A percentile compares a stretch with the other conserved stretches of the same genome.
phyloP scores from a whole-genome alignment of 2,797 vertebrate genomes.

The Sebastes jordani region DNA sequence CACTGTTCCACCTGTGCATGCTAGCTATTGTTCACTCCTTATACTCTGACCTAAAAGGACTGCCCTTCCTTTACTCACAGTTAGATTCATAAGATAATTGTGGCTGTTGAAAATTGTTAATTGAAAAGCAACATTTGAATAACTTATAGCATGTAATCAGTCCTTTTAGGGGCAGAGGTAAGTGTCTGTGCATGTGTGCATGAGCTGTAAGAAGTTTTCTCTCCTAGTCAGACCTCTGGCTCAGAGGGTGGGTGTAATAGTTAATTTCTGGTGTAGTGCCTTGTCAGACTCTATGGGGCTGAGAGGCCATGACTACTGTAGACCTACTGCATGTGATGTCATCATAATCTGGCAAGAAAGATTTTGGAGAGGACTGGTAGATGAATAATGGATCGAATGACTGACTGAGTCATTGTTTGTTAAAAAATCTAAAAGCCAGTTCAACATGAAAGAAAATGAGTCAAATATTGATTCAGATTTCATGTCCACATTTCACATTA shows the following conservation, averaged over 20 bases:
- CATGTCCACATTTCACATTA: neutral
- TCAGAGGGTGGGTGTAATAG: neutral
- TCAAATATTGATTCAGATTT: neutral
- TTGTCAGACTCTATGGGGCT: neutral
- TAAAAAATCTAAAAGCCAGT: neutral
- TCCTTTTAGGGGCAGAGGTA: conserved; percentile 66
- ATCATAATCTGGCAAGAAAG: conserved; percentile 5
- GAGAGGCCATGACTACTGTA: conserved; percentile 8
- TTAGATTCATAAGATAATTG: neutral
- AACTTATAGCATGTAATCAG: neutral
- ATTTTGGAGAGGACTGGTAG: neutral
- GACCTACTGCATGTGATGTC: conserved; percentile 54
- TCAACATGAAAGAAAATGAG: neutral
- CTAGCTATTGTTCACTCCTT: conserved; percentile 52
- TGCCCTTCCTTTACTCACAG: neutral
- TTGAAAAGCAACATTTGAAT: neutral
- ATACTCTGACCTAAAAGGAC: conserved; percentile 70
- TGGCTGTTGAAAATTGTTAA: neutral
- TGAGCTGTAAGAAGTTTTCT: conserved; percentile 50
- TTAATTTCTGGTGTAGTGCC: neutral
- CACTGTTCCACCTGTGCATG: conserved; percentile 59
- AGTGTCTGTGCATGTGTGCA: conserved; percentile 70
- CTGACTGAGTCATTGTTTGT: conserved; percentile 4
- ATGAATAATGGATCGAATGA: conserved; percentile 12
- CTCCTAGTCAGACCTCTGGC: neutral